Evolutionary conservation across 2,113 vertebrate species (phyloP).

Genomic region (Cottus gobio): DNA sequence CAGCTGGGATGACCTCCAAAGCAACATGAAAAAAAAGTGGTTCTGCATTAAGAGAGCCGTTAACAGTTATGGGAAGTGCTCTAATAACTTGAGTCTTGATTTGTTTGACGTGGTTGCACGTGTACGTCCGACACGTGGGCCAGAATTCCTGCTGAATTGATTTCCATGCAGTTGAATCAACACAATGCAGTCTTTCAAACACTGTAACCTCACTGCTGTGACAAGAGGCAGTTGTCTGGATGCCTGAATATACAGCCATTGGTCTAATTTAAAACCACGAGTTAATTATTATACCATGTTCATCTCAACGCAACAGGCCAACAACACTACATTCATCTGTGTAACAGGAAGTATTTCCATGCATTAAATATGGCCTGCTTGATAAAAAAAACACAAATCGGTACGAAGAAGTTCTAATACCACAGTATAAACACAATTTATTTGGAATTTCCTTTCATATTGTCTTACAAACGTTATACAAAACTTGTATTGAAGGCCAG

Average conservation of each 20-base stretch:
- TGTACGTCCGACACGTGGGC: not conserved
- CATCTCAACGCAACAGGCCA: not conserved
- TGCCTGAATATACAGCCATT: not conserved
- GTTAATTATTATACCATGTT: not conserved
- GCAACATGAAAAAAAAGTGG: not conserved
- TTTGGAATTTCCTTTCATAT: slow-evolving; percentile 57
- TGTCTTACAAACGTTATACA: slow-evolving; percentile 67
- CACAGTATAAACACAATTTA: slow-evolving; percentile 67
- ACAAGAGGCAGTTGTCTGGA: not conserved
- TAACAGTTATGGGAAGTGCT: not conserved
- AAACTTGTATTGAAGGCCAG: slow-evolving; percentile 46
- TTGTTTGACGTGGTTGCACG: not conserved
- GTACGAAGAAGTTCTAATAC: not conserved
- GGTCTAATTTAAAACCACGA: not conserved
- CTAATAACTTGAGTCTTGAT: not conserved
- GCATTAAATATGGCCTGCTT: not conserved
- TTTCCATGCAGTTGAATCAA: slow-evolving; percentile 2
- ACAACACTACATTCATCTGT: not conserved
- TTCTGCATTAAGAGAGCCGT: not conserved
- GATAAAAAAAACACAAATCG: slow-evolving; percentile 8
- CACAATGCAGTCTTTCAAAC: slow-evolving; percentile 31
- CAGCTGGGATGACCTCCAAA: not conserved
- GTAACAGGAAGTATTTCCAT: not conserved
- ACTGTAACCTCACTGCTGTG: not conserved
- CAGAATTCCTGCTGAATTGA: slow-evolving; percentile 9